Percentiles rank a stretch among this genome's conserved stretches.
Conservation (phyloP, 2,797 vertebrate species). For the Ispidina lecontei region DNA sequence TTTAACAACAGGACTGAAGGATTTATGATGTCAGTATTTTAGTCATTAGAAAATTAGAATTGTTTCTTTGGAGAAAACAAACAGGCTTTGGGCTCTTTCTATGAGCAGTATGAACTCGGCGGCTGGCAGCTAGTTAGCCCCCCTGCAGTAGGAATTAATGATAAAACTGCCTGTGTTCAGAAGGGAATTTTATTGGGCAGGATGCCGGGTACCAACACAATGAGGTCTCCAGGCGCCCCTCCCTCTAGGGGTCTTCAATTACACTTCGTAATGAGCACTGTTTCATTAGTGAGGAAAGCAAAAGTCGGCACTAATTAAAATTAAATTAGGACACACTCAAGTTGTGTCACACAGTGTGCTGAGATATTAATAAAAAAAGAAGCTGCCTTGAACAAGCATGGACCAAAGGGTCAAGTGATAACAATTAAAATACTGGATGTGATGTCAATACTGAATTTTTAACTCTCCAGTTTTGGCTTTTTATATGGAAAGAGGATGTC, state of each 20-base stretch:
- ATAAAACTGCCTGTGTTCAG: constrained; percentile 65
- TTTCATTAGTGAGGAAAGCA: constrained; percentile 77
- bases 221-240: constrained; percentile 68
- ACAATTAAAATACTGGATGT: constrained; percentile 50
- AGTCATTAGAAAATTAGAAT: constrained; percentile 55
- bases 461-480: constrained; percentile 20
- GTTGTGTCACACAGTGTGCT: constrained; percentile 57
- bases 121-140: constrained; percentile 44
- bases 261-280: constrained; percentile 75
- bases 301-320: constrained; percentile 77
- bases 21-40: constrained; percentile 51
- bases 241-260: constrained; percentile 77
- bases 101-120: constrained; percentile 35
- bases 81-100: constrained; percentile 45
- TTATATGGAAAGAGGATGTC: constrained; percentile 3
- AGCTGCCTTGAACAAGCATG: constrained; percentile 49
- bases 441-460: constrained; percentile 41
- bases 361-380: constrained; percentile 68
- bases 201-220: constrained; percentile 68
- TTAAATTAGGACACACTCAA: constrained; percentile 72
- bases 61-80: constrained; percentile 62
- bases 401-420: constrained; percentile 69
- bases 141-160: constrained; percentile 71
- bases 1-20: constrained; percentile 43
- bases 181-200: constrained; percentile 70